Conservation (phyloP, 2,888 invertebrate genomes). For the Platerodrilus igneus region DNA sequence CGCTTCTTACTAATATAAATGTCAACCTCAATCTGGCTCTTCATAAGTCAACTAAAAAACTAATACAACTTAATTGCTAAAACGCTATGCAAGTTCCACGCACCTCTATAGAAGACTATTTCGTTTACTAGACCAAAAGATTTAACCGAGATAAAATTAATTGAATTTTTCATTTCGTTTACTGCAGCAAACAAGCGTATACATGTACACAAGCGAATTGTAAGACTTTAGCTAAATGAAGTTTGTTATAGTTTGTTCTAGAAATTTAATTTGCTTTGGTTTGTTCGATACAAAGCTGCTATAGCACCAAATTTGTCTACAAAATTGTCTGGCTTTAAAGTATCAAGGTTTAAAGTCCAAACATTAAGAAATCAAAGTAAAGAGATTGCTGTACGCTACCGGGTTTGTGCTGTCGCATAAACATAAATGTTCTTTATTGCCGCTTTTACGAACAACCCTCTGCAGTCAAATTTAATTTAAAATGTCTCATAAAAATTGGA, state of each 20-base stretch:
- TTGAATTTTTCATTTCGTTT: conserved; percentile 39
- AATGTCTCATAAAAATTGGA: conserved; percentile 42
- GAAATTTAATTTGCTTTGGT: conserved; percentile 32
- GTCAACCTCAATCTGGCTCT: no score
- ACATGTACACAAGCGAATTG: conserved; percentile 29
- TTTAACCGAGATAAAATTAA: conserved; percentile 38
- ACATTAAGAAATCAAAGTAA: conserved; percentile 34
- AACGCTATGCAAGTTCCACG: no score
- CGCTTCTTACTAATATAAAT: no score
- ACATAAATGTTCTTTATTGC: conserved; percentile 43
- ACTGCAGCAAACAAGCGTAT: conserved; percentile 23
- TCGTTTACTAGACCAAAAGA: conserved; percentile 32
- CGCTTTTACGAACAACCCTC: conserved; percentile 41
- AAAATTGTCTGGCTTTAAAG: conserved; percentile 15
- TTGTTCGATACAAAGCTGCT: conserved; percentile 31
- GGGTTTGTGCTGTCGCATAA: conserved; percentile 38
- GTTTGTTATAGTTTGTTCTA: conserved; percentile 30
- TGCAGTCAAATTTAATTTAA: conserved; percentile 44
- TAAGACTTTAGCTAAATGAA: conserved; percentile 34
- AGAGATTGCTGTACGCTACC: conserved; percentile 32
- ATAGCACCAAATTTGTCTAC: conserved; percentile 28
- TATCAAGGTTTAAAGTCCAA: conserved; percentile 7
- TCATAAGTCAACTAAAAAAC: no score
- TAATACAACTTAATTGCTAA: no score
- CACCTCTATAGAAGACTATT: conserved; percentile 30